Evolutionary conservation across 2,113 vertebrate genomes (phyloP).

Genomic region (Mandrillus leucophaeus): DNA sequence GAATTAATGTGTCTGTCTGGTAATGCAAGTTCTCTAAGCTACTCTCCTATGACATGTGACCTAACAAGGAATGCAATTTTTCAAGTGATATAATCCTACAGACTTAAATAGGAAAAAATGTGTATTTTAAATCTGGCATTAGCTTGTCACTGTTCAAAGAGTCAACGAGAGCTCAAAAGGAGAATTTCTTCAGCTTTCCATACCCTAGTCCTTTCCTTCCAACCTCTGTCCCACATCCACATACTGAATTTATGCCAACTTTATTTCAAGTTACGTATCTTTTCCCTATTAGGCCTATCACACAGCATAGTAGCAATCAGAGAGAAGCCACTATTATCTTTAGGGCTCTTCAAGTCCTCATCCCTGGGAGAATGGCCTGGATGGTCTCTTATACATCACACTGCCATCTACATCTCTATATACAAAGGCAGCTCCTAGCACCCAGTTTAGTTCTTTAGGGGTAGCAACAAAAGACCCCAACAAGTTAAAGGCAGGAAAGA

Average conservation of each 20-base stretch:
- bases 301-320: background rate
- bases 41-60: background rate
- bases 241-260: slow-evolving; percentile 54
- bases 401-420: background rate
- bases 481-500: background rate
- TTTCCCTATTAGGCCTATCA: background rate
- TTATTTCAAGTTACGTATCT: slow-evolving; percentile 8
- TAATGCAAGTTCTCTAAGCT: slow-evolving; percentile 15
- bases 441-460: background rate
- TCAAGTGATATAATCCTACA: background rate
- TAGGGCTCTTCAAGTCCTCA: background rate
- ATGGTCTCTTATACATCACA: background rate
- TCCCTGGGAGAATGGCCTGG: background rate
- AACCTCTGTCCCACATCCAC: slow-evolving; percentile 50
- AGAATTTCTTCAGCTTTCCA: slow-evolving; percentile 13
- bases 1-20: background rate
- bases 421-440: background rate
- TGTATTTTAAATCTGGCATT: background rate
- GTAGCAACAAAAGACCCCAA: background rate
- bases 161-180: slow-evolving; percentile 13
- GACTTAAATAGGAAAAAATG: background rate
- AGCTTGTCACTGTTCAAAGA: background rate
- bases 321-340: background rate
- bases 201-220: slow-evolving; percentile 26
- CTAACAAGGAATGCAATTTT: background rate